Percentiles rank a stretch among this genome's conserved stretches.
Evolutionary conservation across 2,113 vertebrate genomes (phyloP).

Genomic region (Noturus placidus): DNA sequence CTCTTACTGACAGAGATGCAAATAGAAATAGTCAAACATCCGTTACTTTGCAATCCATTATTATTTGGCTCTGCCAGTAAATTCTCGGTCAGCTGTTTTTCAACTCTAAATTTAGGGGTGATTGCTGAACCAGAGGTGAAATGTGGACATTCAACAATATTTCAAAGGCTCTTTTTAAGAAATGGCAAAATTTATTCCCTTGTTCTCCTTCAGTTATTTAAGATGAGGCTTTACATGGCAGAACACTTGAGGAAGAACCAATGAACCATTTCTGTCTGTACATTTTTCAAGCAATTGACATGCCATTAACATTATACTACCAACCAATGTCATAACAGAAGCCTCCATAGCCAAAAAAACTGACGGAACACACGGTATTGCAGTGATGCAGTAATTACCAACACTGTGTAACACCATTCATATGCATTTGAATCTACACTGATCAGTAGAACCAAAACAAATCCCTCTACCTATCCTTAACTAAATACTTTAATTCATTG

Average conservation of each 20-base stretch:
- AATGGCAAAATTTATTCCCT: not conserved
- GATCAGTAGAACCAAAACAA: not conserved
- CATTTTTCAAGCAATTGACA: not conserved
- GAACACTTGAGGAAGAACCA: not conserved
- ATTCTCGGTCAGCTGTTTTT: not conserved
- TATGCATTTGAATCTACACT: not conserved
- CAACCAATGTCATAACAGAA: too few relatives aligned
- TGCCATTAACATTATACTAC: not conserved
- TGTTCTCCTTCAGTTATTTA: not conserved
- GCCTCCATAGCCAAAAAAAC: not conserved
- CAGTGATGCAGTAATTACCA: not conserved
- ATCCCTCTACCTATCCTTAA: not conserved
- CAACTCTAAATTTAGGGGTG: not conserved
- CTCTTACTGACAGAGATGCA: not conserved
- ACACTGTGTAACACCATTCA: not conserved
- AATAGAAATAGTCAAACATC: not conserved
- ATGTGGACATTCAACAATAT: not conserved
- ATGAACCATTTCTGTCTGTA: not conserved
- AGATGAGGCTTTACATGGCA: not conserved
- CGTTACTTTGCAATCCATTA: not conserved
- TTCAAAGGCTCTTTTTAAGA: not conserved
- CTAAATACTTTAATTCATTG: not conserved
- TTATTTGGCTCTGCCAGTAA: not conserved
- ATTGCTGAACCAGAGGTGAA: not conserved
- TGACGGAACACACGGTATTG: not conserved